Conservation (phyloP, 2,113 vertebrate species). For the Sylvilagus bachmani region DNA sequence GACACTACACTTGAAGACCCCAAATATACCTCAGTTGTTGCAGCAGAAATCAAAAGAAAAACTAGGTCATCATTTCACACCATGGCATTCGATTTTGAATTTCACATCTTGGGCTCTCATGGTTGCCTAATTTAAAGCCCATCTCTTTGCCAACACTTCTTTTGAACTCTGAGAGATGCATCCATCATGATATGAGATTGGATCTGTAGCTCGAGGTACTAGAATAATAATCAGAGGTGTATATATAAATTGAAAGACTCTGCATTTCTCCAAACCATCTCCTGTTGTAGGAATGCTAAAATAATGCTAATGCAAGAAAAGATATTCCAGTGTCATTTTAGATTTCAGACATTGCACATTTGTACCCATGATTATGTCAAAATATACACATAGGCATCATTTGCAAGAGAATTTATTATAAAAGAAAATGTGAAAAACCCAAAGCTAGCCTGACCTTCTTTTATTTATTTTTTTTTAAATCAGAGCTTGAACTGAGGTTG, state of each 20-base stretch:
- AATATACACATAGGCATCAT: constrained; percentile 81
- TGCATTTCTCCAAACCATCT: constrained; percentile 71
- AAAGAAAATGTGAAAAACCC: constrained; percentile 72
- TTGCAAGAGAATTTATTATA: constrained; percentile 81
- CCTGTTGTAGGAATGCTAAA: constrained; percentile 77
- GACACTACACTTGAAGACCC: neutral
- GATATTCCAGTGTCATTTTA: constrained; percentile 82
- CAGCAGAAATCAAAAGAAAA: constrained; percentile 63
- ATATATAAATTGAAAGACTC: constrained; percentile 77
- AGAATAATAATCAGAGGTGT: constrained; percentile 82
- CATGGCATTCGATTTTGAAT: constrained; percentile 68
- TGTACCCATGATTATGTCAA: constrained; percentile 80
- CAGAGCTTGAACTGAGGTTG: constrained; percentile 73
- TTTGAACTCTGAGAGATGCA: constrained; percentile 74
- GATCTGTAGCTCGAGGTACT: constrained; percentile 69
- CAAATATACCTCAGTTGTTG: neutral
- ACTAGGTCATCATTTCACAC: constrained; percentile 68
- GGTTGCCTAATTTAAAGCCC: constrained; percentile 77
- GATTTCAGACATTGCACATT: constrained; percentile 79
- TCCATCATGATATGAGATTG: constrained; percentile 76
- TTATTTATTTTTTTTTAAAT: constrained; percentile 80
- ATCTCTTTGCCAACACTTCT: constrained; percentile 69
- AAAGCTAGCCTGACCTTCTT: constrained; percentile 74
- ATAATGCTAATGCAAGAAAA: constrained; percentile 82
- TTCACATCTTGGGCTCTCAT: constrained; percentile 63